These are phyloP conservation scores for Drosophila athabasca DNA, from an alignment of 1,140 invertebrate genomes.

Conservation along the genomic window DNA sequence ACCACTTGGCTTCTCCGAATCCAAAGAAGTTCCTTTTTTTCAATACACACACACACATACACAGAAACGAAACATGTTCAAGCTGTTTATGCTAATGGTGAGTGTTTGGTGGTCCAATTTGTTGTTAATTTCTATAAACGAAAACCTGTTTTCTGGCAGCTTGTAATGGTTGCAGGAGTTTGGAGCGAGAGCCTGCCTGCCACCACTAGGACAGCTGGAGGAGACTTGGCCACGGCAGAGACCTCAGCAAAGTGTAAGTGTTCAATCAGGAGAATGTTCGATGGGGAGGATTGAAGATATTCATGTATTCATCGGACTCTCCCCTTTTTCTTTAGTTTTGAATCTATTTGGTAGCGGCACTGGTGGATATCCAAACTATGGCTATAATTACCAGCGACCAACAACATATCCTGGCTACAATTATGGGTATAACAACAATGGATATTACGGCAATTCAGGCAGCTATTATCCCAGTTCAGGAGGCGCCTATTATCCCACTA, in stretches of 20 bases:
- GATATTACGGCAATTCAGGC: constrained; percentile 36
- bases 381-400: constrained; percentile 33
- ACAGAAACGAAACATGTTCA: constrained; percentile 7
- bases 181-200: constrained; percentile 29
- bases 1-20: constrained; percentile 16
- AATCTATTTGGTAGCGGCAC: constrained; percentile 65
- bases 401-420: constrained; percentile 29
- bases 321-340: constrained; percentile 42
- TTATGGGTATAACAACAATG: constrained; percentile 40
- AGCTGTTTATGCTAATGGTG: constrained; percentile 61
- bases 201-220: constrained; percentile 24
- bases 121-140: constrained; percentile 8
- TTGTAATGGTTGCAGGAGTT: constrained; percentile 22
- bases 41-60: constrained; percentile 9
- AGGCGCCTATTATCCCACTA: constrained; percentile 44
- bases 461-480: constrained; percentile 38
- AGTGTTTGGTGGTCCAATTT: constrained; percentile 44
- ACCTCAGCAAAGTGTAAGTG: constrained; percentile 73
- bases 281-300: not conserved
- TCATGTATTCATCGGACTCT: not conserved
- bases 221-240: constrained; percentile 62
- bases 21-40: constrained; percentile 17
- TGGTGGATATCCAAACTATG: constrained; percentile 59
- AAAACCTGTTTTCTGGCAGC: constrained; percentile 23
- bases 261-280: not conserved